These are phyloP conservation scores for Fragum fragum DNA, from an alignment of 2,888 invertebrate species.

Conservation along the genomic window DNA sequence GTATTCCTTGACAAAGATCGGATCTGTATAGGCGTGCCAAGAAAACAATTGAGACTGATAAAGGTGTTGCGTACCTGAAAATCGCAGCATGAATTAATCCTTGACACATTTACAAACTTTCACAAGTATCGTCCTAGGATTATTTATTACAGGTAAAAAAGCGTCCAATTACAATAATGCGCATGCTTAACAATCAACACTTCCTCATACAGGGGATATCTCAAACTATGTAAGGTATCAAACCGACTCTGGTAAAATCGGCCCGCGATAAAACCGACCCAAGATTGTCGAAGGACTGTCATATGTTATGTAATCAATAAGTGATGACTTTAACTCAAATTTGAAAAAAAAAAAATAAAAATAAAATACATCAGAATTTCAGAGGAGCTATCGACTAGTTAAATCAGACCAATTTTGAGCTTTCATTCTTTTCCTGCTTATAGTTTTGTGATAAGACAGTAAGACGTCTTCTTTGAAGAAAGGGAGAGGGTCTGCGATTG, in stretches of 20 bases:
- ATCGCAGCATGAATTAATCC: not conserved
- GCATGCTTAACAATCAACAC: constrained; percentile 31
- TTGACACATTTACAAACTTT: constrained; percentile 13
- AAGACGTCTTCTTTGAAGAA: too few relatives aligned
- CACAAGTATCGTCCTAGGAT: not conserved
- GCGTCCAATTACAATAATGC: constrained; percentile 20
- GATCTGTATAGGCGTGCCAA: not conserved
- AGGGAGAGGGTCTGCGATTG: too few relatives aligned
- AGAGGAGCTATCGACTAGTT: too few relatives aligned
- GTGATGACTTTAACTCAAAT: too few relatives aligned
- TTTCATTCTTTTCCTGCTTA: too few relatives aligned
- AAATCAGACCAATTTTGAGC: too few relatives aligned
- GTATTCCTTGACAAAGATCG: not conserved
- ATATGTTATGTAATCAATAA: too few relatives aligned
- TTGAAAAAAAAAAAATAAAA: too few relatives aligned
- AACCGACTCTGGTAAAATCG: not conserved
- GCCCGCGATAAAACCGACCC: not conserved
- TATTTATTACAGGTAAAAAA: constrained; percentile 22
- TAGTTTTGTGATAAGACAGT: too few relatives aligned
- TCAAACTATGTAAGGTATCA: constrained; percentile 11
- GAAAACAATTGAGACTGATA: not conserved
- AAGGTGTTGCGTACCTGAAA: not conserved
- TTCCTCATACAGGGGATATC: constrained; percentile 32
- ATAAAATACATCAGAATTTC: too few relatives aligned
- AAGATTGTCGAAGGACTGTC: too few relatives aligned